phyloP scores from a whole-genome alignment of 2,888 invertebrate species.

The Drosophila lacicola region DNA sequence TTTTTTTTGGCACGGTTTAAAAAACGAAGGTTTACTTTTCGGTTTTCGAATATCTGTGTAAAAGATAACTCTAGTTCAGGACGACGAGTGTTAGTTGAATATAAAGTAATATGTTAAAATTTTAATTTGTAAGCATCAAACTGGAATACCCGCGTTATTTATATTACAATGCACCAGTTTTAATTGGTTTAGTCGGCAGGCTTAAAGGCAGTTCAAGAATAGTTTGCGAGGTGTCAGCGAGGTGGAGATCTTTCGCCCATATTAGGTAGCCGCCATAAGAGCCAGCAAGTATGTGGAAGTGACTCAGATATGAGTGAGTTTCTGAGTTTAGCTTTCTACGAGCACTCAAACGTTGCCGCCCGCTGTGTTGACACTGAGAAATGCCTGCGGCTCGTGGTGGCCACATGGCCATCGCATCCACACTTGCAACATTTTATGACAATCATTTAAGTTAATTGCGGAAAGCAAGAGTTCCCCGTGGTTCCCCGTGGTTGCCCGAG shows the following conservation, averaged over 20 bases:
- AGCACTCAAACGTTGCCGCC: slow-evolving; percentile 71
- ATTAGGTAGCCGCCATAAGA: slow-evolving; percentile 70
- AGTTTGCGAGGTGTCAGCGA: slow-evolving; percentile 1
- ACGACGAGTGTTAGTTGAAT: too few species aligned
- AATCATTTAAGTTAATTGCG: slow-evolving; percentile 80
- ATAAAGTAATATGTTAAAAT: too few species aligned
- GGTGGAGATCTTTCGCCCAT: slow-evolving; percentile 16
- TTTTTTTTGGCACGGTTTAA: too few species aligned
- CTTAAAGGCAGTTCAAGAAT: neutral
- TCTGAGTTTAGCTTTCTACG: slow-evolving; percentile 28
- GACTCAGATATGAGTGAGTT: slow-evolving; percentile 54
- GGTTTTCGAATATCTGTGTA: too few species aligned
- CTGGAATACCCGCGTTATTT: neutral
- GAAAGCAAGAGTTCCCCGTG: slow-evolving; percentile 54
- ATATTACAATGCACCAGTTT: neutral
- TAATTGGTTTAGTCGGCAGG: slow-evolving; percentile 4
- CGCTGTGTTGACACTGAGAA: slow-evolving; percentile 78
- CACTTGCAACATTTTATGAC: slow-evolving; percentile 76
- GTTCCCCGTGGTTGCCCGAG: too few species aligned
- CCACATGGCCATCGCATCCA: slow-evolving; percentile 23
- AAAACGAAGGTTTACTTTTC: too few species aligned
- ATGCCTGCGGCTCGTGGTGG: slow-evolving; percentile 53
- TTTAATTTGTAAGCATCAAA: too few species aligned
- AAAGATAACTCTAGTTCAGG: too few species aligned
- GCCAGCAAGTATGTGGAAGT: slow-evolving; percentile 51